Evolutionary conservation across 2,113 vertebrate species (phyloP).

Genomic region (Pseudopodoces humilis): DNA sequence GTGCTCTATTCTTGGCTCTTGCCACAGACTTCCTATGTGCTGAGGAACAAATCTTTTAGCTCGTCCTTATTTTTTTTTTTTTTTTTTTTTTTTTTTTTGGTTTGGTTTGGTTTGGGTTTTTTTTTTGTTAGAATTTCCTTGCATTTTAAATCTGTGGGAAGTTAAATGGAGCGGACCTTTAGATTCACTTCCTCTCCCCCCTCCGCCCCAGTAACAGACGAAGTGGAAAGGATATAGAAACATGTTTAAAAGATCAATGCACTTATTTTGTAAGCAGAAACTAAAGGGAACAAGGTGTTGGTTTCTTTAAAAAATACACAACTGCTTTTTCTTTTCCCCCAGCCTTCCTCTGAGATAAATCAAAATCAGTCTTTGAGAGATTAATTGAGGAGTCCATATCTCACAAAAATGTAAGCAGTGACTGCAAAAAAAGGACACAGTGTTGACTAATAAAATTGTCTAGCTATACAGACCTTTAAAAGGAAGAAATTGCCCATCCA

Average conservation of each 20-base stretch:
- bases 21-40: slow-evolving; percentile 41
- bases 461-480: slow-evolving; percentile 25
- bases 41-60: not conserved
- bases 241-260: slow-evolving; percentile 35
- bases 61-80: not conserved
- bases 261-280: slow-evolving; percentile 41
- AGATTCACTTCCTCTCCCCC: not conserved
- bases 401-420: not conserved
- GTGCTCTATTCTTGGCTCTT: slow-evolving; percentile 23
- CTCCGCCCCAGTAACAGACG: not conserved
- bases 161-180: not conserved
- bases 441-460: slow-evolving; percentile 37
- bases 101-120: no score
- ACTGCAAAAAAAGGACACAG: not conserved
- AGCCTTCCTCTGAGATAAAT: slow-evolving; percentile 13
- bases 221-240: slow-evolving; percentile 17
- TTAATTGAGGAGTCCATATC: slow-evolving; percentile 7
- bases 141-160: slow-evolving; percentile 37
- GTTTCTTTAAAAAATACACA: not conserved
- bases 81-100: not conserved
- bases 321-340: not conserved
- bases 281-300: slow-evolving; percentile 7
- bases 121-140: slow-evolving; percentile 17
- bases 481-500: slow-evolving; percentile 33
- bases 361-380: slow-evolving; percentile 39